Evolutionary conservation across 2,113 vertebrate species (phyloP), one percentile per base, ranked within the genome.

Genomic region (Gambusia affinis): DNA sequence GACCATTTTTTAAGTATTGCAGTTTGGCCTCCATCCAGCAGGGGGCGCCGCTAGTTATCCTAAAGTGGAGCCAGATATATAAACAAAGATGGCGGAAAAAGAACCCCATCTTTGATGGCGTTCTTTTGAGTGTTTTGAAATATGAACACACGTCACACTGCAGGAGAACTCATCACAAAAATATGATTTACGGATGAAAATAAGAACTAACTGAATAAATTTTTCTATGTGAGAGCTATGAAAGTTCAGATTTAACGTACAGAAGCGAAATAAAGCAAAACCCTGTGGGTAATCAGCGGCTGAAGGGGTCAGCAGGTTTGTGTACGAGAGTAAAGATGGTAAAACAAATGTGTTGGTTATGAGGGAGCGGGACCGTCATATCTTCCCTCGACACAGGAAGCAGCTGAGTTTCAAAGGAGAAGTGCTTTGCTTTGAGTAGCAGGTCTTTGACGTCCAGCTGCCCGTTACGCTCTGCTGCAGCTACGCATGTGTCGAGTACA

Each of bases 321-420:
- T 1, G 8, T 12, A 30, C 14, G 27, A 22, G 29, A 8, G 57
- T 19, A 15, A n/a, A 28, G n/a, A n/a, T 63, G 35, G 44, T 19
- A 47, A 31, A 42, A 28, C 19, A n/a, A 28, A 31, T 0, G 70
- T 19, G 24, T 22, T 14, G 12, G 39, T 4, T 14, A 22, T 70
- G 29, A 27, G 33, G 15, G 28, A 19, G 28, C 67, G 39, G 1
- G 29, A 0, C n/a, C 17, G 5, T 44, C 12, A 12, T 61, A 42
- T 31, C 44, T 17, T 12, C 44, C 44, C 44, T 51, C 12, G 10
- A 64, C 67, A 87, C 85, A 87, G 91, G 91, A 91, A 90, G 82
- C 80, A 85, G 90, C 81, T 85, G 88, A 88, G 89, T 93, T 91
- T 92, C 90, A 73, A 27, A 85, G 89, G 86, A 92, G 92, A 91